Evolutionary conservation across 2,113 vertebrate genomes (phyloP).

Genomic region (Upupa epops): DNA sequence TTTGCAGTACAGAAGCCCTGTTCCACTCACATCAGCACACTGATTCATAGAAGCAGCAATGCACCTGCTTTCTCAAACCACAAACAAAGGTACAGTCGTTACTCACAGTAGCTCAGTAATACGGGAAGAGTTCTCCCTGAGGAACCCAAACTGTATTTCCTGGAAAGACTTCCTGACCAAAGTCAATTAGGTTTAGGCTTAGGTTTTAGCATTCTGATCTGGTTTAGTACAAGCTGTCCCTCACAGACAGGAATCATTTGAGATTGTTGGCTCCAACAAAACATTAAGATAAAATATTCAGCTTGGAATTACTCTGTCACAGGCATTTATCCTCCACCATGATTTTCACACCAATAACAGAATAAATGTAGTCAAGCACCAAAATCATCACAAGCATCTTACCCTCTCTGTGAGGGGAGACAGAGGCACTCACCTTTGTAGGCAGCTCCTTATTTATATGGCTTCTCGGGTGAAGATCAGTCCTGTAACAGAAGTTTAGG

Average conservation of each 20-base stretch:
- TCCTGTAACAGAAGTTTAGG: constrained; percentile 69
- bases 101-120: not conserved
- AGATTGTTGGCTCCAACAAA: not conserved
- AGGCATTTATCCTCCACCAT: not conserved
- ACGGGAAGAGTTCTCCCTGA: not conserved
- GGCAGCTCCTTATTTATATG: constrained; percentile 31
- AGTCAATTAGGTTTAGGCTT: not conserved
- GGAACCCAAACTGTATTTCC: not conserved
- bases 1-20: not conserved
- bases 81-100: not conserved
- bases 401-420: constrained; percentile 39
- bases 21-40: not conserved
- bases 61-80: not conserved
- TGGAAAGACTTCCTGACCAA: not conserved
- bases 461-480: constrained; percentile 69
- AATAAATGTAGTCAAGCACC: not conserved
- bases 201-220: not conserved
- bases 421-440: constrained; percentile 71
- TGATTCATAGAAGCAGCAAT: not conserved
- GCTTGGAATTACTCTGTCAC: not conserved
- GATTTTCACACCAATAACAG: not conserved
- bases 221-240: not conserved
- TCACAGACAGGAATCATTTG: not conserved
- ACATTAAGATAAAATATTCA: not conserved
- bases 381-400: constrained; percentile 17